Percentiles rank a stretch among this genome's conserved stretches.
Evolutionary conservation across 2,888 invertebrate species (phyloP).

Genomic region (Deladenus siricidicola): DNA sequence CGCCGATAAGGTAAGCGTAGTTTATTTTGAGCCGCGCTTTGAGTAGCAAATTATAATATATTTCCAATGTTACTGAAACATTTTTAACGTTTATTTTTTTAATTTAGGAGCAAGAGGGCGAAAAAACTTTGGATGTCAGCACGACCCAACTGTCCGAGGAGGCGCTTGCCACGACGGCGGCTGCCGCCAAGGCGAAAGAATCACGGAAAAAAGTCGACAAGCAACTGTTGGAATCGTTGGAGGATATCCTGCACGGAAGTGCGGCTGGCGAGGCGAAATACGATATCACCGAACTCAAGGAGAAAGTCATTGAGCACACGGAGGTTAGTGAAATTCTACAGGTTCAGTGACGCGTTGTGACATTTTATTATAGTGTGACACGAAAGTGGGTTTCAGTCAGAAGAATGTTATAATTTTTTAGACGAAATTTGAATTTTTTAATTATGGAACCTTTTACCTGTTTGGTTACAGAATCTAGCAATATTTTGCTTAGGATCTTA

Average conservation of each 20-base stretch:
- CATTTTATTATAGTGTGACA: not conserved
- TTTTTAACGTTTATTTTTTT: too few species aligned
- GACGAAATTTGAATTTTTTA: too few species aligned
- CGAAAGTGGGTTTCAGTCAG: not conserved
- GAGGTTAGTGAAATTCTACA: too few species aligned
- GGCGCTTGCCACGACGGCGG: not conserved
- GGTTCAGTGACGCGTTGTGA: not conserved
- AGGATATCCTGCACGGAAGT: constrained; percentile 35
- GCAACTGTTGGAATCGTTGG: constrained; percentile 11
- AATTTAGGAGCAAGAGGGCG: too few species aligned
- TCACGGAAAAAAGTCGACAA: constrained; percentile 3
- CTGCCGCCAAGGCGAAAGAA: not conserved
- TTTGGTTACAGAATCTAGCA: not conserved
- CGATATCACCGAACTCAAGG: constrained; percentile 44
- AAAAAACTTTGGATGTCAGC: too few species aligned
- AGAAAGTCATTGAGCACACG: constrained; percentile 47
- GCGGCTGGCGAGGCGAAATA: constrained; percentile 42
- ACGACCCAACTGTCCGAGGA: not conserved
- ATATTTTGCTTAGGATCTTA: constrained; percentile 30
- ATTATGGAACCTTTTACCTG: constrained; percentile 9
- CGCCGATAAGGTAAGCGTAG: not conserved
- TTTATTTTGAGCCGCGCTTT: not conserved
- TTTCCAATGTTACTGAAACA: too few species aligned
- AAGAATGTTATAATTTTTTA: not conserved
- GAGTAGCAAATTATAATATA: too few species aligned